A percentile compares a stretch with the other conserved stretches of the same genome.
Evolutionary conservation across 2,797 vertebrate species (phyloP).

Genomic region (Naso thynnoides): DNA sequence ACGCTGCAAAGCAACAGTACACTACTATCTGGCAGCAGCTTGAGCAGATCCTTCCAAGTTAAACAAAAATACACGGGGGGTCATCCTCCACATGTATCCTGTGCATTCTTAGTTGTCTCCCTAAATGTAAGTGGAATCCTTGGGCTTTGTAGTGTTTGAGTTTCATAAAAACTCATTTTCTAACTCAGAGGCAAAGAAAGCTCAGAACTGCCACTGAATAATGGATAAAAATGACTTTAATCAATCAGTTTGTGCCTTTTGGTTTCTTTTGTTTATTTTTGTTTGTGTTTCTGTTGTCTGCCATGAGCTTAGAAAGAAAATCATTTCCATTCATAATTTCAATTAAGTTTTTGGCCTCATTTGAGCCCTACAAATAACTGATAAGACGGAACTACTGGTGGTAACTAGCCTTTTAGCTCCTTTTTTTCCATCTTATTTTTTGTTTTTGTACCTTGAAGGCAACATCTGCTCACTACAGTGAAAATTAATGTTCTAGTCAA

Average conservation of each 20-base stretch:
- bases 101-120: conserved; percentile 6
- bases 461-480: conserved; percentile 11
- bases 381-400: conserved; percentile 18
- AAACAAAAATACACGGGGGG: conserved; percentile 8
- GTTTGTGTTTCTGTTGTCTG: conserved; percentile 31
- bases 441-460: not conserved
- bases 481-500: conserved; percentile 1
- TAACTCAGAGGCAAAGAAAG: conserved; percentile 17
- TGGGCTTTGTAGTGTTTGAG: conserved; percentile 19
- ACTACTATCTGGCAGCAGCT: conserved; percentile 6
- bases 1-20: conserved; percentile 13
- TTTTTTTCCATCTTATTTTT: not conserved
- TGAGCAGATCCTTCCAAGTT: not conserved
- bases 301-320: conserved; percentile 16
- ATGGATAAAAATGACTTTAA: conserved; percentile 8
- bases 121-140: not conserved
- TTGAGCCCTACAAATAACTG: conserved; percentile 13
- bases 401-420: not conserved
- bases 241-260: conserved; percentile 17
- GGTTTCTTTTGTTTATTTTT: conserved; percentile 12
- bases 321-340: conserved; percentile 20
- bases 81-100: conserved; percentile 39
- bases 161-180: conserved; percentile 27
- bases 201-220: conserved; percentile 14
- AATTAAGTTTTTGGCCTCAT: not conserved